Evolutionary conservation across 2,888 invertebrate genomes (phyloP), one percentile per base, ranked within the genome.

Genomic region (Pseudococcus longispinus): DNA sequence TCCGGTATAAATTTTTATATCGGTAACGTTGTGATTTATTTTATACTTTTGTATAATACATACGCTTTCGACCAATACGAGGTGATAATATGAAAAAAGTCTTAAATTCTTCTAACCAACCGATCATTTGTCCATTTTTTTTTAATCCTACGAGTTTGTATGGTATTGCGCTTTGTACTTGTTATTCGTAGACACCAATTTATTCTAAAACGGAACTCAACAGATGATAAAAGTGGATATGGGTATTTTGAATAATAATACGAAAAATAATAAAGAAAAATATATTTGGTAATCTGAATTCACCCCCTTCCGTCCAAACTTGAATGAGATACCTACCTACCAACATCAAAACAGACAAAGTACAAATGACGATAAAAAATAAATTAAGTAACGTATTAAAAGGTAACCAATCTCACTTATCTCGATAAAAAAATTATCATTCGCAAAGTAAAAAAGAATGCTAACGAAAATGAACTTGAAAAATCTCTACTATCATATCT

Each of bases 1-100:
- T 29, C 70, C 6, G 70, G 13, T 70, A 13, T 70, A 37, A 37
- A 37, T 74, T 42, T 80, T 37, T 80, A 18, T 42, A 37, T 20
- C 20, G 32, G 77, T 29, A 80, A 80, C 29, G 42, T 80, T 80
- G 77, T 80, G 77, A 80, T 80, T 80, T 80, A 80, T 80, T 80
- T 80, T 80, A 70, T 80, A 80, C 29, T 80, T 80, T 80, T 80
- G 77, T 80, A 80, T 20, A 70, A 70, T 29, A 70, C 26, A 13
- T 26, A 32, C 29, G 29, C 70, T 70, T 70, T 70, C 15, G 29
- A 70, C 70, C 60, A 60, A 60, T 23, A 70, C 26, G 70, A 5
- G 70, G 29, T 32, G 70, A 70, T 70, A 29, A 70, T 29, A 70
- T 32, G 18, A 70, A 70, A 37, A 70, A 29, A 15, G 70, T 70